Conservation (phyloP, 1,140 invertebrate genomes). For the Aphis craccivora region DNA sequence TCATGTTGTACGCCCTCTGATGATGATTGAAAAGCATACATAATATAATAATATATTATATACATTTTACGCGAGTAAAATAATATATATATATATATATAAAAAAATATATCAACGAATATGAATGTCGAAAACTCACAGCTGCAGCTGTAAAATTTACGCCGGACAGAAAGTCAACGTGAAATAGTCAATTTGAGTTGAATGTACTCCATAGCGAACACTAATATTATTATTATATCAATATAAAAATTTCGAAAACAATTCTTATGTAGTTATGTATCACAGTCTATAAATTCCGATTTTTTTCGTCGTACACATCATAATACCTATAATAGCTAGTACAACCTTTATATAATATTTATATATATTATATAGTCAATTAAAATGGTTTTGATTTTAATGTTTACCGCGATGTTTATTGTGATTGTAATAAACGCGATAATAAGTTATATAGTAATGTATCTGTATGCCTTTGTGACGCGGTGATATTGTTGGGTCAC, state of each 20-base stretch:
- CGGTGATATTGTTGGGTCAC: too few species aligned
- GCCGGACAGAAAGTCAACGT: background rate
- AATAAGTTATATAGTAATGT: background rate
- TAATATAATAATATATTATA: background rate
- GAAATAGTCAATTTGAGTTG: background rate
- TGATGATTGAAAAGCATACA: background rate
- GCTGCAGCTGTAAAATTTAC: background rate
- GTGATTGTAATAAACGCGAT: background rate
- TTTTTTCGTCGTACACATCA: background rate
- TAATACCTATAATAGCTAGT: too few species aligned
- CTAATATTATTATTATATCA: too few species aligned
- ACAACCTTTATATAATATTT: background rate
- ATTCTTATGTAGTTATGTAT: background rate
- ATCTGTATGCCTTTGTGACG: too few species aligned
- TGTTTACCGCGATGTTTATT: background rate
- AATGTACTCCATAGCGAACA: background rate
- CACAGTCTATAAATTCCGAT: background rate
- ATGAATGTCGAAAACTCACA: background rate
- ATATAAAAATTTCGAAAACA: background rate
- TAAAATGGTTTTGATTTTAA: background rate
- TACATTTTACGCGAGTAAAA: background rate
- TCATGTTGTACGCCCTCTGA: background rate
- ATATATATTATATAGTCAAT: background rate
- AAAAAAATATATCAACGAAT: background rate
- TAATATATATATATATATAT: too few species aligned